Base-by-base conservation (phyloP, 1,140 invertebrate species). In the Brachystomella parvula region DNA sequence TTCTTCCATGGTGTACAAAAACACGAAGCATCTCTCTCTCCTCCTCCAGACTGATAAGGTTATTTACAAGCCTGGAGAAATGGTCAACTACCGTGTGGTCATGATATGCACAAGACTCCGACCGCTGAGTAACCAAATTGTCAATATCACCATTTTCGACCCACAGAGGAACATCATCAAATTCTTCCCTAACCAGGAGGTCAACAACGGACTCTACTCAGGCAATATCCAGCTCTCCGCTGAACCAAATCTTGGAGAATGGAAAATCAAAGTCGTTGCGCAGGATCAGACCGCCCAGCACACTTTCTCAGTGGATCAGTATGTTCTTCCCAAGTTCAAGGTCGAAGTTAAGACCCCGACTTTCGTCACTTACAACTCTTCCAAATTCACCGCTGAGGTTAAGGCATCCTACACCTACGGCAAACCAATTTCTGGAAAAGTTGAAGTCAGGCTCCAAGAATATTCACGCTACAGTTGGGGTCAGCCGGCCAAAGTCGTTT, bases 31-130 rank as follows among this genome's bases (percentile, higher is more conserved):
- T 19, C n/a, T n/a, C 1, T 91, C 90, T 15, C 84, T 94, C 0
- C 93, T 95, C 73, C 85, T 96, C 67, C 93, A 97, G 77, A 95
- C 93, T 0, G 94, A 97, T 78, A 91, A 93, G 78, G 85, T 89
- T 1, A 87, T 95, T 63, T 97, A 97, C 77, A 90, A 94, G 75
- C 92, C 92, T 0, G 85, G 87, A 2, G 86, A 90, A 74, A 85
- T 84, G 67, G 86, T 96, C 15, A 83, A 87, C 74, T 96, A 94
- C 75, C 83, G 94, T 68, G 85, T 88, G n/a, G 79, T 97, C 33
- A 82, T 89, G 29, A 78, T 94, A 21, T 86, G 89, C 76, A 84
- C 86, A 1, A 82, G 86, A 69, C 79, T 93, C 3, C 84, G 85
- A 73, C 91, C 85, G 77, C 61, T 81, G 77, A 78, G 81, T 2